phyloP scores from a whole-genome alignment of 2,888 invertebrate genomes.

The Petrolisthes cinctipes region DNA sequence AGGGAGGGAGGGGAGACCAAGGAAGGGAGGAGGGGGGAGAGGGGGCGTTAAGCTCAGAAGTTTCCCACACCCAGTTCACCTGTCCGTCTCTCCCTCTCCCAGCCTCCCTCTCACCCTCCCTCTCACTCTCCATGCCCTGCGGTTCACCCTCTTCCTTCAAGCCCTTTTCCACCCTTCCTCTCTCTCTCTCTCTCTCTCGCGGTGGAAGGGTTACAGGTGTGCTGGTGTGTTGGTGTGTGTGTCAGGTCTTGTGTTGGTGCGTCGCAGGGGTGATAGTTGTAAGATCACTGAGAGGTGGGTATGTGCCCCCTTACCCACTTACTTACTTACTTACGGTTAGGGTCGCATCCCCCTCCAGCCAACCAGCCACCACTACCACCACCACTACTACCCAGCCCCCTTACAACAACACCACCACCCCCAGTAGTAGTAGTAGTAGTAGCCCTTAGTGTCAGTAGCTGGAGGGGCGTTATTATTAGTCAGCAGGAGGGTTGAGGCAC shows the following conservation, averaged over 20 bases:
- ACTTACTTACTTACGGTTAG: not conserved
- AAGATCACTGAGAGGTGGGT: conserved; percentile 6
- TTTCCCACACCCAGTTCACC: conserved; percentile 41
- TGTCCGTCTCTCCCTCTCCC: not conserved
- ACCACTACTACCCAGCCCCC: no score
- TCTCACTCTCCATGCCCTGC: not conserved
- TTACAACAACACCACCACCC: no score
- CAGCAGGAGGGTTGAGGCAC: not conserved
- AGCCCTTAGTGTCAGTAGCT: not conserved
- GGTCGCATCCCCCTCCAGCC: not conserved
- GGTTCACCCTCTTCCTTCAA: conserved; percentile 30
- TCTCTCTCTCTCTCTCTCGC: conserved; percentile 60
- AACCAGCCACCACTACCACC: not conserved
- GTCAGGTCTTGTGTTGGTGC: not conserved
- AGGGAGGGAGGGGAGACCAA: conserved; percentile 2
- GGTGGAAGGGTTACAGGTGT: conserved; percentile 54
- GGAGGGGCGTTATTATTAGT: no score
- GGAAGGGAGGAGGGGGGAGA: not conserved
- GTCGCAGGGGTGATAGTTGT: conserved; percentile 41
- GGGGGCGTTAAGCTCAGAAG: conserved; percentile 1
- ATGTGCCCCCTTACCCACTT: conserved; percentile 45
- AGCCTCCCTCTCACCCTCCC: not conserved
- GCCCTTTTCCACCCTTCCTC: conserved; percentile 63
- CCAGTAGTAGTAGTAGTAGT: not conserved
- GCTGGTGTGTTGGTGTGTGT: not conserved